Conservation (phyloP, 2,888 invertebrate genomes). For the Trissolcus japonicus region DNA sequence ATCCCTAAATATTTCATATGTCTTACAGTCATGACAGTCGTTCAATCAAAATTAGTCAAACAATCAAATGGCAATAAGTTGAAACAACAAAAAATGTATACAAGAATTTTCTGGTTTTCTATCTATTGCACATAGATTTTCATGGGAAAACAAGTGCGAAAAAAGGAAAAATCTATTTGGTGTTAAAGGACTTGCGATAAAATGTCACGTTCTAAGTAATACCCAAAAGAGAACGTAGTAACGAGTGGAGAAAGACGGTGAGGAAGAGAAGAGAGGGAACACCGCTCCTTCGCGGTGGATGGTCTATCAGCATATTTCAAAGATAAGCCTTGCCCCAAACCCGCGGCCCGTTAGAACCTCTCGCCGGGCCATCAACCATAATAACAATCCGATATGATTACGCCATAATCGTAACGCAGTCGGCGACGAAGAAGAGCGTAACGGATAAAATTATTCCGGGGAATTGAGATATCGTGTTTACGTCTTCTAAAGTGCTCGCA, state of each 20-base stretch:
- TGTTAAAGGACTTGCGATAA: too few species aligned
- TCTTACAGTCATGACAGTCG: too few species aligned
- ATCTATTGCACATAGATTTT: too few species aligned
- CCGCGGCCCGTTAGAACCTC: conserved; percentile 61
- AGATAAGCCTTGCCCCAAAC: conserved; percentile 73
- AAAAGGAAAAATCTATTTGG: too few species aligned
- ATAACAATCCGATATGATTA: conserved; percentile 77
- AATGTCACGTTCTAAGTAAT: conserved; percentile 10
- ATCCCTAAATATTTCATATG: too few species aligned
- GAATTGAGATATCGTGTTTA: conserved; percentile 76
- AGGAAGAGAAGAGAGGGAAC: conserved; percentile 21
- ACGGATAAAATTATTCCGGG: conserved; percentile 72
- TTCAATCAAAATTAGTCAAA: too few species aligned
- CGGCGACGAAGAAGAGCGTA: conserved; percentile 57
- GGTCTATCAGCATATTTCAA: conserved; percentile 76
- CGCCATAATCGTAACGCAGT: conserved; percentile 74
- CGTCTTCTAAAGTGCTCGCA: conserved; percentile 73
- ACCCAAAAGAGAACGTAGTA: conserved; percentile 29
- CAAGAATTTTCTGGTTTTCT: too few species aligned
- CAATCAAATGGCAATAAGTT: too few species aligned
- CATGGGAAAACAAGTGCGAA: too few species aligned
- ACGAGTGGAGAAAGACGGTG: conserved; percentile 33
- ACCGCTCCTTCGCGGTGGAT: conserved; percentile 56
- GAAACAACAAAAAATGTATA: too few species aligned
- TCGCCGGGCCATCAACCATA: conserved; percentile 74